A percentile compares a stretch with the other conserved stretches of the same genome.
Evolutionary conservation across 2,888 invertebrate genomes (phyloP).

Genomic region (Elmis aenea): DNA sequence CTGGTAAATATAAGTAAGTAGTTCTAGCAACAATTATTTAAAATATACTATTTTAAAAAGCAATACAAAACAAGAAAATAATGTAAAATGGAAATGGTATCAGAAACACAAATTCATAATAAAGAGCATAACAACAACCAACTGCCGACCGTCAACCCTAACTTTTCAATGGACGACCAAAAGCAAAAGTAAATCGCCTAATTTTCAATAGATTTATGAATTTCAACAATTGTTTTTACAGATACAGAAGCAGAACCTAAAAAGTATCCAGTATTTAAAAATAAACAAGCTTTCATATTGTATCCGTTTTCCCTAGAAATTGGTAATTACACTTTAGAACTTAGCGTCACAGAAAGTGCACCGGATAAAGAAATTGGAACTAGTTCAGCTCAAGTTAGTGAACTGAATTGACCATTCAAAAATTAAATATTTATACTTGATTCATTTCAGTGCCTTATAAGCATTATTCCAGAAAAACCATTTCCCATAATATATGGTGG

Average conservation of each 20-base stretch:
- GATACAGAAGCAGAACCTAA: slow-evolving; percentile 1
- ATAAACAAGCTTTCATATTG: slow-evolving; percentile 5
- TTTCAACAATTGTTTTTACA: too few relatives aligned
- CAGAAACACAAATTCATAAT: too few relatives aligned
- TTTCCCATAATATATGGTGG: slow-evolving; percentile 6
- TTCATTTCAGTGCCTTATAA: slow-evolving; percentile 12
- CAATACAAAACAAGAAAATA: slow-evolving; percentile 7
- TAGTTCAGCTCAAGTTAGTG: slow-evolving; percentile 4
- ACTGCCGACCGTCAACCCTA: too few relatives aligned
- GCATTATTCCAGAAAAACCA: slow-evolving; percentile 7
- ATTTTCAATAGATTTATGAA: too few relatives aligned
- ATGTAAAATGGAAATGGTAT: slow-evolving; percentile 13
- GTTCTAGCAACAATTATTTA: too few relatives aligned
- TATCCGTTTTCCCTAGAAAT: slow-evolving; percentile 5
- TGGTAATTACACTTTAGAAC: slow-evolving; percentile 4
- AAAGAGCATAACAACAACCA: too few relatives aligned
- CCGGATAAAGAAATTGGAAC: neutral
- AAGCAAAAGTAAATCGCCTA: too few relatives aligned
- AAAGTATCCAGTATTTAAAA: slow-evolving; percentile 7
- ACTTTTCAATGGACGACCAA: too few relatives aligned
- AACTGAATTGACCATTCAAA: too few relatives aligned
- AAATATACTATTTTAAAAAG: too few relatives aligned
- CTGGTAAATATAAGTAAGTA: too few relatives aligned
- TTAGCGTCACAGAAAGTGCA: slow-evolving; percentile 6
- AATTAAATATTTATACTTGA: neutral